A percentile compares a stretch with the other conserved stretches of the same genome.
phyloP scores from a whole-genome alignment of 2,888 invertebrate species.

The Amiota mariae region DNA sequence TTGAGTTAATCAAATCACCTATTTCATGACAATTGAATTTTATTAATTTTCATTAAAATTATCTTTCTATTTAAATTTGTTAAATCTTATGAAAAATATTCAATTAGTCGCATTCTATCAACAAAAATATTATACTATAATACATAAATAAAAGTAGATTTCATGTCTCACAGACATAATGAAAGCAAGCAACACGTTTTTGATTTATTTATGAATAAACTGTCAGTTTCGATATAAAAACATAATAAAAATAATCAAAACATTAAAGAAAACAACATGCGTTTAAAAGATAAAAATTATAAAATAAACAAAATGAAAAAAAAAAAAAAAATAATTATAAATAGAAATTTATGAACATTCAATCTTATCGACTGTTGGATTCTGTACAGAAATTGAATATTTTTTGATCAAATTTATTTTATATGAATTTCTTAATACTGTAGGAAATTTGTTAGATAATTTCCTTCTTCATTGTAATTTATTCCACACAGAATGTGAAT shows the following conservation, averaged over 20 bases:
- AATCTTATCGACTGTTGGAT: not conserved
- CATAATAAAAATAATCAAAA: constrained; percentile 1
- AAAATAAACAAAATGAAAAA: constrained; percentile 8
- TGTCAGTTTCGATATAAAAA: constrained; percentile 4
- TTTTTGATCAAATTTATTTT: too few relatives aligned
- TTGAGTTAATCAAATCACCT: too few relatives aligned
- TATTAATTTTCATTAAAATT: not conserved
- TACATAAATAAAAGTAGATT: not conserved
- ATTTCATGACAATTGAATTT: not conserved
- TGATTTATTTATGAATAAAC: constrained; percentile 22
- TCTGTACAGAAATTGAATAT: too few relatives aligned
- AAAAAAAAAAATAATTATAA: not conserved
- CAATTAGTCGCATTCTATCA: not conserved
- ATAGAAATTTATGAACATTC: not conserved
- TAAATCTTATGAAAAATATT: too few relatives aligned
- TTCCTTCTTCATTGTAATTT: too few relatives aligned
- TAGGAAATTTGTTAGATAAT: too few relatives aligned
- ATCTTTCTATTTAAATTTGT: not conserved
- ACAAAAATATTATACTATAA: not conserved
- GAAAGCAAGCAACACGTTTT: not conserved
- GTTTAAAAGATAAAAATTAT: not conserved
- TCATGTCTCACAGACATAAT: not conserved
- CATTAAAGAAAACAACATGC: constrained; percentile 11
- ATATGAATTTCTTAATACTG: too few relatives aligned
- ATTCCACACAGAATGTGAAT: too few relatives aligned